A percentile compares a stretch with the other conserved stretches of the same genome.
These are phyloP conservation scores for Agonopterix alstromeriana DNA, from an alignment of 2,888 invertebrate species.

Conservation along the genomic window DNA sequence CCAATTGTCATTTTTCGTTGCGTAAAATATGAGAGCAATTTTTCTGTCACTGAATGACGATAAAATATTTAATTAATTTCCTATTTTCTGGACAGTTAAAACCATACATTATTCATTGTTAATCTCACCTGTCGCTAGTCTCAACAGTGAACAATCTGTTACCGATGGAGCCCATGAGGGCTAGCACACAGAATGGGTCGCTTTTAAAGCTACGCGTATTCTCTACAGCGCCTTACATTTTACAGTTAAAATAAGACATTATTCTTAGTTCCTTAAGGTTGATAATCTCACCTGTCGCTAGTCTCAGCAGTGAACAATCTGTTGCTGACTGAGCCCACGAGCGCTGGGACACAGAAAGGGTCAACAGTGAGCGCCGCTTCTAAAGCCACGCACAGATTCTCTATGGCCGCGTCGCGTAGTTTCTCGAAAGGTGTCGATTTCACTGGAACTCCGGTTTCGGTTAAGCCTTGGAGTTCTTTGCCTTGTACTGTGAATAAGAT, in stretches of 20 bases:
- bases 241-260: too few relatives aligned
- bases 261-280: background rate
- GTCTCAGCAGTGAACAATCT: constrained; percentile 95
- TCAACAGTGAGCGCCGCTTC: constrained; percentile 93
- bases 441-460: constrained; percentile 66
- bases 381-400: constrained; percentile 95
- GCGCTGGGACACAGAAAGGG: constrained; percentile 94
- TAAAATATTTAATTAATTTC: too few relatives aligned
- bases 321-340: constrained; percentile 97
- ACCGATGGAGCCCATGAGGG: constrained; percentile 96
- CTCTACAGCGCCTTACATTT: constrained; percentile 82
- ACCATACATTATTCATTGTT: background rate
- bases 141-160: constrained; percentile 93
- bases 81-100: too few relatives aligned
- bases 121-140: background rate
- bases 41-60: too few relatives aligned
- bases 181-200: constrained; percentile 97
- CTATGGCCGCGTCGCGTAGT: constrained; percentile 95
- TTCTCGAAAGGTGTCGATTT: constrained; percentile 89
- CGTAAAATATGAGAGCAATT: too few relatives aligned
- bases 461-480: constrained; percentile 77
- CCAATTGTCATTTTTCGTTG: too few relatives aligned
- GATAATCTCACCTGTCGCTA: constrained; percentile 80
- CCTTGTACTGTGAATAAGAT: constrained; percentile 72
- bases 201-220: constrained; percentile 95